Conservation (phyloP, 1,140 invertebrate species). For the Tetramorium alpestre region DNA sequence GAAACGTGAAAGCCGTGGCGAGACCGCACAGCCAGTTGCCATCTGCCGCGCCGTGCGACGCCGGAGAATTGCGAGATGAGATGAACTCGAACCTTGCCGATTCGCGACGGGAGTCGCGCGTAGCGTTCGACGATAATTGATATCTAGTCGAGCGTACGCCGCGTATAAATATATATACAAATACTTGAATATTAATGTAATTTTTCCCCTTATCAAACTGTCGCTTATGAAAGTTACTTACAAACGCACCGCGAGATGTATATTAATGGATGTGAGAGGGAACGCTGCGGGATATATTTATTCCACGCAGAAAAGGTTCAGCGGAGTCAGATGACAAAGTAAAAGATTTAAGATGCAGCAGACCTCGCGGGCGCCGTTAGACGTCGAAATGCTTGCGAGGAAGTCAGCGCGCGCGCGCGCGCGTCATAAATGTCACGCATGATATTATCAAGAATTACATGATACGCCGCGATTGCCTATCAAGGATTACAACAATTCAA, state of each 20-base stretch:
- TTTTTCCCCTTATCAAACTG: not conserved
- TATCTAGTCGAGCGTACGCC: not conserved
- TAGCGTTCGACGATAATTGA: not conserved
- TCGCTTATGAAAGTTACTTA: not conserved
- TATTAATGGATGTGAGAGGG: constrained; percentile 9
- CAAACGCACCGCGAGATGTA: not conserved
- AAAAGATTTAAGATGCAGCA: not conserved
- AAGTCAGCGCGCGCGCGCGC: not conserved
- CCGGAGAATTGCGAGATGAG: not conserved
- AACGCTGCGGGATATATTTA: not conserved
- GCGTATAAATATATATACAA: not conserved
- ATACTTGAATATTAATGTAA: not conserved
- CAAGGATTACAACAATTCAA: constrained; percentile 55
- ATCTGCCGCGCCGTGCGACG: constrained; percentile 18
- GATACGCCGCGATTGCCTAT: not conserved
- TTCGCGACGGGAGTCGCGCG: not conserved
- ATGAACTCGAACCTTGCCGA: not conserved
- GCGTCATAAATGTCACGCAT: not conserved
- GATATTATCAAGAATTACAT: constrained; percentile 1
- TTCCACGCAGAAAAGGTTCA: not conserved
- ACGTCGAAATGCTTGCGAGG: not conserved
- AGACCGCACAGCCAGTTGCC: constrained; percentile 22
- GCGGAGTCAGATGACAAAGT: not conserved
- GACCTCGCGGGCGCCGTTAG: not conserved
- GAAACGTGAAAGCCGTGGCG: constrained; percentile 41